Conservation (phyloP, 1,140 invertebrate genomes). For the Pemphigus obesinymphae region DNA sequence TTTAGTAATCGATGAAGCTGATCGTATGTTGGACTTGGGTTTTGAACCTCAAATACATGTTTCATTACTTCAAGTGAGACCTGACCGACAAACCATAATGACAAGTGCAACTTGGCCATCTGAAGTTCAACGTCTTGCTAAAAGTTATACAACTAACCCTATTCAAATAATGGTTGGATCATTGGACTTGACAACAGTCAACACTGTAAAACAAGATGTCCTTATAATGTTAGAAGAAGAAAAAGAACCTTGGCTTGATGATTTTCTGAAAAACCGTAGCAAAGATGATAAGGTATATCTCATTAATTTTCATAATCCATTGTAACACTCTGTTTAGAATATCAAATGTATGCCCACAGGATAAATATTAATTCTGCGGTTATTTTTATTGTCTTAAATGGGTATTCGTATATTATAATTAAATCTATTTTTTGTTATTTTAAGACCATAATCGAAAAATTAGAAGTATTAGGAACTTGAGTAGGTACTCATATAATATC, state of each 20-base stretch:
- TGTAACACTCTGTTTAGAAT: too few relatives aligned
- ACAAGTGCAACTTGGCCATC: conserved; percentile 87
- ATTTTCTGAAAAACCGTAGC: conserved; percentile 44
- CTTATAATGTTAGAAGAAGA: conserved; percentile 68
- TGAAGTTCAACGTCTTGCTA: conserved; percentile 73
- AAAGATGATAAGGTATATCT: conserved; percentile 1
- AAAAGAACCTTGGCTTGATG: conserved; percentile 58
- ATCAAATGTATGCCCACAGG: too few relatives aligned
- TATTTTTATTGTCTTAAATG: too few relatives aligned
- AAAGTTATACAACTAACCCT: conserved; percentile 80
- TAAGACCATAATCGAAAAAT: too few relatives aligned
- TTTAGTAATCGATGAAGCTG: conserved; percentile 86
- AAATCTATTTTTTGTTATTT: too few relatives aligned
- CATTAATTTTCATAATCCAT: too few relatives aligned
- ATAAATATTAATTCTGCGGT: too few relatives aligned
- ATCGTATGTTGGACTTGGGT: conserved; percentile 81
- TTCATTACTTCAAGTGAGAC: conserved; percentile 68
- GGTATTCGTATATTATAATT: too few relatives aligned
- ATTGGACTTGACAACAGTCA: conserved; percentile 76
- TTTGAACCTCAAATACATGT: conserved; percentile 84
- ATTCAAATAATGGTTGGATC: conserved; percentile 84
- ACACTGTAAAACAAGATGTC: conserved; percentile 73
- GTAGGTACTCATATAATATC: too few relatives aligned
- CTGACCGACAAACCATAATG: conserved; percentile 80
- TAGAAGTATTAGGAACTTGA: too few relatives aligned